Conservation (phyloP, 2,113 vertebrate species). For the Nibea coibor region DNA sequence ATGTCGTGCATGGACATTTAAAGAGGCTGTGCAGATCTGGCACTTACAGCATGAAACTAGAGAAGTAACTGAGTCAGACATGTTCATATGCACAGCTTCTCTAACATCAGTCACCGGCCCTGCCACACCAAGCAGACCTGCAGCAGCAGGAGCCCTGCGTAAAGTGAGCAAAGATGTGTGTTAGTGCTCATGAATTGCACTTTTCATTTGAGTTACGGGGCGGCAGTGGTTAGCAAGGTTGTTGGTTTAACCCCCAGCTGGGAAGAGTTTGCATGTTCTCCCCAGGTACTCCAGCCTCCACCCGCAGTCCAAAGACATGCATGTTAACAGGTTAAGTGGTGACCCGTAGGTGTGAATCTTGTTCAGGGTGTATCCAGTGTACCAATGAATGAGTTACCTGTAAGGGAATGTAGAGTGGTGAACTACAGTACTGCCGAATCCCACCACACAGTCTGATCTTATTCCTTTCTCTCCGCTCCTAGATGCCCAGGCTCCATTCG, state of each 20-base stretch:
- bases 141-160: not conserved
- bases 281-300: too few relatives aligned
- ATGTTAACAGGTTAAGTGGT: too few relatives aligned
- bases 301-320: too few relatives aligned
- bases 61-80: not conserved
- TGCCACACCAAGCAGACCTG: not conserved
- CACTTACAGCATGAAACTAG: not conserved
- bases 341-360: too few relatives aligned
- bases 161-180: not conserved
- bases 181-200: not conserved
- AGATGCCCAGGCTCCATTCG: slow-evolving; percentile 87
- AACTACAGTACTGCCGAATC: not conserved
- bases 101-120: not conserved
- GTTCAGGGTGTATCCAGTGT: too few relatives aligned
- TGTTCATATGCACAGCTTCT: not conserved
- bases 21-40: not conserved
- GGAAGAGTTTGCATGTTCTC: too few relatives aligned
- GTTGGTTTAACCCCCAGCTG: too few relatives aligned
- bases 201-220: not conserved
- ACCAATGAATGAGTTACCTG: too few relatives aligned
- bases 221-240: too few relatives aligned
- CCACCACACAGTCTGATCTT: not conserved
- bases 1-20: too few relatives aligned
- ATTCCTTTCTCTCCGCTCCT: slow-evolving; percentile 1
- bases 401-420: not conserved